Evolutionary conservation across 2,888 invertebrate species (phyloP).

Genomic region (Parasteatoda lunata): DNA sequence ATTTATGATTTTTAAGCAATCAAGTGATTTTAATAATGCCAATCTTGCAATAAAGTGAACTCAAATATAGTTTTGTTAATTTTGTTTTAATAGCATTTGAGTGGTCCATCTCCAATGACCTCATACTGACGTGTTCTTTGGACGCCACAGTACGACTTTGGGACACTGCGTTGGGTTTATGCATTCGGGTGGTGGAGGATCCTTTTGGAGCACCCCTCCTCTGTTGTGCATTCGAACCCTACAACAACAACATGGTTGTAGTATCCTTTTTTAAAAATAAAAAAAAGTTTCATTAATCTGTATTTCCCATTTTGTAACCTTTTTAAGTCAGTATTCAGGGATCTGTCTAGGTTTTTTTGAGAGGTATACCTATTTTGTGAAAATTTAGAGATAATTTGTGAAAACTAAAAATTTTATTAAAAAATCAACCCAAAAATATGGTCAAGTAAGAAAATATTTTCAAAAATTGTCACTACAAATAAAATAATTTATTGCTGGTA

Average conservation of each 20-base stretch:
- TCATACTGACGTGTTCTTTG: conserved; percentile 84
- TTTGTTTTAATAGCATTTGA: conserved; percentile 80
- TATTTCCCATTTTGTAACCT: neutral
- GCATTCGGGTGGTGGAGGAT: conserved; percentile 81
- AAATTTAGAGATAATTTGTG: no score
- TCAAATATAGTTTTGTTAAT: neutral
- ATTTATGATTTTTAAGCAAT: no score
- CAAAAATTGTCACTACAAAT: no score
- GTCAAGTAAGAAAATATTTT: no score
- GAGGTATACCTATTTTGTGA: no score
- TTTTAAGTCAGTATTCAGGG: neutral
- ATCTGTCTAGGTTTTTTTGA: no score
- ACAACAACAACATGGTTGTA: conserved; percentile 89
- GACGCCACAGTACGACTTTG: conserved; percentile 85
- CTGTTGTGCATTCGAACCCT: conserved; percentile 86
- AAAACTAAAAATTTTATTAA: no score
- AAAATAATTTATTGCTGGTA: no score
- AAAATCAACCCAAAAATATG: no score
- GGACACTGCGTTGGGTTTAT: conserved; percentile 78
- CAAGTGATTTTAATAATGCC: no score
- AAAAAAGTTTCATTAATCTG: neutral
- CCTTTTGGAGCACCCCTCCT: conserved; percentile 78
- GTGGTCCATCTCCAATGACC: conserved; percentile 90
- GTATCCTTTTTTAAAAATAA: conserved; percentile 81
- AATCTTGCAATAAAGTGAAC: no score